phyloP scores from a whole-genome alignment of 2,888 invertebrate species.

The Hipparchia sbordonii region DNA sequence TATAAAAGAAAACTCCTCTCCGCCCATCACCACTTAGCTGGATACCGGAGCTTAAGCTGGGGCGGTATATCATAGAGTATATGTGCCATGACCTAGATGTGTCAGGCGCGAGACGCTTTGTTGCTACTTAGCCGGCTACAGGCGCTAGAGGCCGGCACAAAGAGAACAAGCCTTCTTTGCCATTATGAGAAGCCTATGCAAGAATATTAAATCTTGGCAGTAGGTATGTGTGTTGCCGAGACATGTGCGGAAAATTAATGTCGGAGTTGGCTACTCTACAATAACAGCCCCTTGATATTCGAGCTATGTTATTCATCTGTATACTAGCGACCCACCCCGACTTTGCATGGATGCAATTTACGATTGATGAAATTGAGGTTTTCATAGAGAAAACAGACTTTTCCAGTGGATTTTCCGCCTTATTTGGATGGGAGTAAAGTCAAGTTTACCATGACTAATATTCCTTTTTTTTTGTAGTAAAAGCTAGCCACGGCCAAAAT shows the following conservation, averaged over 20 bases:
- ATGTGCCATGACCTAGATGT: conserved; percentile 43
- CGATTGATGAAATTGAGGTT: too few relatives aligned
- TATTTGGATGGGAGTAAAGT: too few relatives aligned
- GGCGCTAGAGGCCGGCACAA: conserved; percentile 32
- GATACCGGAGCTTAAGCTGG: not conserved
- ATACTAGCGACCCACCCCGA: too few relatives aligned
- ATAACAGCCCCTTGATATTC: too few relatives aligned
- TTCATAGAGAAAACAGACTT: too few relatives aligned
- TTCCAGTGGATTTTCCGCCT: too few relatives aligned
- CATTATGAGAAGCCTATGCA: conserved; percentile 11
- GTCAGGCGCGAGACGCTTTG: conserved; percentile 35
- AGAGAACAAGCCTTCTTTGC: conserved; percentile 23
- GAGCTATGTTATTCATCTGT: too few relatives aligned
- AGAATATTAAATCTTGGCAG: conserved; percentile 24
- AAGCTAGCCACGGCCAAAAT: too few relatives aligned
- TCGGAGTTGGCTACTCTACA: not conserved
- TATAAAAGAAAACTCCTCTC: too few relatives aligned
- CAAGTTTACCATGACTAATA: too few relatives aligned
- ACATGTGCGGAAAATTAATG: not conserved
- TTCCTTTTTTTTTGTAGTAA: too few relatives aligned
- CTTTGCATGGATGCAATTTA: too few relatives aligned
- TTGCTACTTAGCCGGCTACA: conserved; percentile 12
- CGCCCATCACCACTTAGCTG: not conserved
- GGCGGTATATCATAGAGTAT: conserved; percentile 1
- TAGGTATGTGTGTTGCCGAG: not conserved